Evolutionary conservation across 2,888 invertebrate species (phyloP), one percentile per base, ranked within the genome.

Genomic region (Hylaea fasciaria): DNA sequence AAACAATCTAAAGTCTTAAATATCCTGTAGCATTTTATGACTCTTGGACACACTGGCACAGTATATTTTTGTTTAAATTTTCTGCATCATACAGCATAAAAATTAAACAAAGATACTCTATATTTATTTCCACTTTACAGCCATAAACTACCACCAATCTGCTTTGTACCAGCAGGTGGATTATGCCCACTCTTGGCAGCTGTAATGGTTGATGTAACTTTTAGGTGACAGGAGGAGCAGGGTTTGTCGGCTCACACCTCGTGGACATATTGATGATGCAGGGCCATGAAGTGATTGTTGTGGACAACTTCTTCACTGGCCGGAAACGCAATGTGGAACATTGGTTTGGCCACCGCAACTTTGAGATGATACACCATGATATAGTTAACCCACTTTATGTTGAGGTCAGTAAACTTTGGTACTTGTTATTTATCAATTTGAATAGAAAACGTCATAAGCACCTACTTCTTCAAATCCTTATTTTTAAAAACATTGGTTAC

Each of bases 331-430:
- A 99, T 86, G 97, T 99, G 0, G 98, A 98, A 81, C 99, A 99
- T 78, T 99, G 99, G 99, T 95, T 99, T 59, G 99, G 99, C 0
- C 99, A 99, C 87, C 96, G 98, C 76, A 99, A 99, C 89, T 99
- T 99, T 87, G 99, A 99, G 87, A 93, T 99, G 69, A 97, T 99
- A 49, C 98, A 99, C 87, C 99, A 99, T 86, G 99, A 99, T 80
- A 98, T 99, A 77, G 99, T 99, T 0, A 98, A 99, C 89, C 98
- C 99, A 16, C 93, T 99, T 45, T 99, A 97, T 86, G 96, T 99
- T 66, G 99, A 99, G 94, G 93, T 92, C 81, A 53, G 56, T 60
- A 35, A 9, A 14, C 4, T 40, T 40, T 7, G 11, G 35, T 35
- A 35, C 11, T 35, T 35, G 35, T 11, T 35, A 35, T 35, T 11